A percentile compares a stretch with the other conserved stretches of the same genome.
Evolutionary conservation across 2,888 invertebrate species (phyloP).

Genomic region (Pyrrhosoma nymphula): DNA sequence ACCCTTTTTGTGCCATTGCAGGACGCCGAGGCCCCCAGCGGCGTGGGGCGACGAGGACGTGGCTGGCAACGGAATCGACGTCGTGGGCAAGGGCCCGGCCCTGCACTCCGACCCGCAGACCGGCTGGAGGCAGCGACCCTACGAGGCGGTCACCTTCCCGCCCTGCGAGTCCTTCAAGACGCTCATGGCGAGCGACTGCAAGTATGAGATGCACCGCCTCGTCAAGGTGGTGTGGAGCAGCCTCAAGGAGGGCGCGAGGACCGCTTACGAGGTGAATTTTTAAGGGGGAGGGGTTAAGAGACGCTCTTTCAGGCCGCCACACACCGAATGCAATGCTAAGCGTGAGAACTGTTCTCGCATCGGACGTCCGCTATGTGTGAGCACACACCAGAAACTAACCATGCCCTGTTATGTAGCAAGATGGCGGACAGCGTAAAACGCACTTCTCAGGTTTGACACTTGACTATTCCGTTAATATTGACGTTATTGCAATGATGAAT

Average conservation of each 20-base stretch:
- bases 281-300: not conserved
- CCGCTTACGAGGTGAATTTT: slow-evolving; percentile 78
- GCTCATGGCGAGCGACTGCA: slow-evolving; percentile 78
- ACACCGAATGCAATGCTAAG: too few relatives aligned
- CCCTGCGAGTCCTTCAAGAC: slow-evolving; percentile 79
- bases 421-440: too few relatives aligned
- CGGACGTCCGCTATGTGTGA: too few relatives aligned
- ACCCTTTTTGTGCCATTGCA: too few relatives aligned
- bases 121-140: slow-evolving; percentile 74
- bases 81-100: not conserved
- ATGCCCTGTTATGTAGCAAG: too few relatives aligned
- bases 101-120: too few relatives aligned
- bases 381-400: too few relatives aligned
- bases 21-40: not conserved
- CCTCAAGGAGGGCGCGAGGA: slow-evolving; percentile 80
- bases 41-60: not conserved
- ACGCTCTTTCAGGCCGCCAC: too few relatives aligned
- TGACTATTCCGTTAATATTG: too few relatives aligned
- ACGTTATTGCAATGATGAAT: too few relatives aligned
- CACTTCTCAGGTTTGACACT: too few relatives aligned
- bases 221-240: slow-evolving; percentile 84
- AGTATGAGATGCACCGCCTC: slow-evolving; percentile 85
- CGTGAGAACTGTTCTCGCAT: too few relatives aligned
- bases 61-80: not conserved
- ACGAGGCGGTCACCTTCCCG: slow-evolving; percentile 82